A percentile compares a stretch with the other conserved stretches of the same genome.
Conservation (phyloP, 1,140 invertebrate genomes). For the Drosophila nigrodunni region DNA sequence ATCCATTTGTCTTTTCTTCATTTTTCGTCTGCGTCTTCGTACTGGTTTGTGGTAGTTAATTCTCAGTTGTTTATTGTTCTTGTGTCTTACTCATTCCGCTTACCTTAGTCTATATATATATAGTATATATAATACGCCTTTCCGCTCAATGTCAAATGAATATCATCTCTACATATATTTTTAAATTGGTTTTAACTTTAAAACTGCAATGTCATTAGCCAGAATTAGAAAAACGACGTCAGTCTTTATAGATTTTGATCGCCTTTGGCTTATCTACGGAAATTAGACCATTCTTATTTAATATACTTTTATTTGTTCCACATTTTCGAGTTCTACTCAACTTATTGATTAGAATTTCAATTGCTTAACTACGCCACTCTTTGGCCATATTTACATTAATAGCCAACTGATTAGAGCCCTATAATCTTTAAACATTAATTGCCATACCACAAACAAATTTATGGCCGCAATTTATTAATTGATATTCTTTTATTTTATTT, state of each 20-base stretch:
- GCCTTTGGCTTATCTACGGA: constrained; percentile 22
- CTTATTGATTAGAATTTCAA: constrained; percentile 33
- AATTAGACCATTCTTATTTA: constrained; percentile 18
- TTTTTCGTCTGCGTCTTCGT: constrained; percentile 47
- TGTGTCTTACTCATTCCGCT: constrained; percentile 15
- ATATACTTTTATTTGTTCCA: not conserved
- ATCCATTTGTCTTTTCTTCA: constrained; percentile 55
- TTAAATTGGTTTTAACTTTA: not conserved
- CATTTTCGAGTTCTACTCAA: constrained; percentile 3
- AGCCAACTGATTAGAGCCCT: constrained; percentile 14
- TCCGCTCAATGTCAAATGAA: constrained; percentile 18
- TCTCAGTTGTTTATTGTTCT: constrained; percentile 29
- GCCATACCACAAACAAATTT: constrained; percentile 14
- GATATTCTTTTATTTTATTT: constrained; percentile 6
- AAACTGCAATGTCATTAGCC: not conserved
- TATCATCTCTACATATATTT: not conserved
- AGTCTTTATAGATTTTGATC: constrained; percentile 8
- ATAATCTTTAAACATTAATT: constrained; percentile 27
- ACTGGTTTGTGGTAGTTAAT: constrained; percentile 51
- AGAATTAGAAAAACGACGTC: not conserved
- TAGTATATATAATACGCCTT: constrained; percentile 11
- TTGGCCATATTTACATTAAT: constrained; percentile 25
- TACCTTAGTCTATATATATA: constrained; percentile 3
- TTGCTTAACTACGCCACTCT: constrained; percentile 1
- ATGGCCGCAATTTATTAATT: constrained; percentile 4